Evolutionary conservation across 1,140 invertebrate genomes (phyloP).

Genomic region (Drosophila busckii): DNA sequence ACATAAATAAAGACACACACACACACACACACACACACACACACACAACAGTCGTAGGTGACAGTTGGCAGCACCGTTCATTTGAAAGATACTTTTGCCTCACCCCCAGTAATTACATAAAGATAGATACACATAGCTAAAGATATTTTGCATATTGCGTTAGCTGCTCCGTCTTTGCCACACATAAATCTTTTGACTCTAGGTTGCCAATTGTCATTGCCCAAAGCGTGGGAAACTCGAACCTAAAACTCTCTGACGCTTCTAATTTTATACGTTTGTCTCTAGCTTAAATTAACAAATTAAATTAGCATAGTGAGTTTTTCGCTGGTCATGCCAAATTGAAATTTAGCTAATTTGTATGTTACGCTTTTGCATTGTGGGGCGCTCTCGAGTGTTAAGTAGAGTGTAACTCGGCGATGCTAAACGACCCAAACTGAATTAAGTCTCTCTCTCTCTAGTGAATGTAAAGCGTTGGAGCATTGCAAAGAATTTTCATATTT

Average conservation of each 20-base stretch:
- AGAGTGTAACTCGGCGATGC: conserved; percentile 30
- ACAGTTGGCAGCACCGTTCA: conserved; percentile 30
- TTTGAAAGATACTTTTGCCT: too few relatives aligned
- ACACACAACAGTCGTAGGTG: conserved; percentile 54
- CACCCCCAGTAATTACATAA: too few relatives aligned
- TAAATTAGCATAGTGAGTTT: background rate
- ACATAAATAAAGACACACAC: too few relatives aligned
- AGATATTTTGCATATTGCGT: too few relatives aligned
- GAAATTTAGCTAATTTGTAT: conserved; percentile 28
- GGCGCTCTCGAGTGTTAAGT: conserved; percentile 18
- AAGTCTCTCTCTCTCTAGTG: too few relatives aligned
- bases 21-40: conserved; percentile 50
- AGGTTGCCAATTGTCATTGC: conserved; percentile 27
- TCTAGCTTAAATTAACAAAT: conserved; percentile 24
- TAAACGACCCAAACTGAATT: conserved; percentile 19
- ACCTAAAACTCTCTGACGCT: conserved; percentile 8
- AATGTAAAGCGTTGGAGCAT: too few relatives aligned
- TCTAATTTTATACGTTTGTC: conserved; percentile 29
- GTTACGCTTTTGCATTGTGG: conserved; percentile 13
- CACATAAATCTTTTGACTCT: conserved; percentile 20
- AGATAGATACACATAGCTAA: too few relatives aligned
- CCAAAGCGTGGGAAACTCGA: conserved; percentile 59
- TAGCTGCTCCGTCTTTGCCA: background rate
- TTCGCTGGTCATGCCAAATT: conserved; percentile 12
- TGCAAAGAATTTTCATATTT: too few relatives aligned